These are phyloP conservation scores for Xylota sylvarum DNA, from an alignment of 2,888 invertebrate species.

Conservation along the genomic window DNA sequence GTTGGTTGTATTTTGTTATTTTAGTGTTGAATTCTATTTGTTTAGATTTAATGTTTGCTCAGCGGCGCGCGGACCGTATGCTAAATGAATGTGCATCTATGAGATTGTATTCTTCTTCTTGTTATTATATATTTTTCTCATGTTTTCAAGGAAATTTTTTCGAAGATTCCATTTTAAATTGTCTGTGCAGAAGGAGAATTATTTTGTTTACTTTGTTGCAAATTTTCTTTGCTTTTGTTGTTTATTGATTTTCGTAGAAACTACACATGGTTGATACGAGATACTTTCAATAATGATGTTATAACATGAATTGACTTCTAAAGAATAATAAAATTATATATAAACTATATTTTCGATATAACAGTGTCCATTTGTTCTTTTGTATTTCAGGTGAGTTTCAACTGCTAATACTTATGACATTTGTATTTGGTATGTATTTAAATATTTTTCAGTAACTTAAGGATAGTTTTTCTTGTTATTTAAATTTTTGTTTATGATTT, in stretches of 20 bases:
- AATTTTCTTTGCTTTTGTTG: neutral
- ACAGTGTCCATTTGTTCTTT: neutral
- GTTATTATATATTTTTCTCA: slow-evolving; percentile 10
- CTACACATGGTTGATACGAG: neutral
- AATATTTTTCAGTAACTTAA: too few relatives aligned
- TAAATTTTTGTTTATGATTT: too few relatives aligned
- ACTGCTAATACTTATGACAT: neutral
- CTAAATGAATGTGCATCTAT: slow-evolving; percentile 53
- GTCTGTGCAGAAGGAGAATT: neutral
- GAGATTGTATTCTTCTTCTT: slow-evolving; percentile 15
- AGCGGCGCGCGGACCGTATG: slow-evolving; percentile 18
- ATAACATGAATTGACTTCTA: neutral
- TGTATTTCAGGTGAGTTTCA: slow-evolving; percentile 32
- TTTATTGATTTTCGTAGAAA: neutral
- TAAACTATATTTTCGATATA: too few relatives aligned
- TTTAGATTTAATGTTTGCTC: slow-evolving; percentile 53
- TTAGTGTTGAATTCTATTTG: slow-evolving; percentile 42
- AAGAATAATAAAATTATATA: neutral
- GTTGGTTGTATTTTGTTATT: slow-evolving; percentile 8
- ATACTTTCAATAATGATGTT: neutral
- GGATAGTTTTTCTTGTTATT: too few relatives aligned
- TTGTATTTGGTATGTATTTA: too few relatives aligned
- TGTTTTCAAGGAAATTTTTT: slow-evolving; percentile 11
- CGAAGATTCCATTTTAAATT: slow-evolving; percentile 11
- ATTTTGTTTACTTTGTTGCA: slow-evolving; percentile 8